Evolutionary conservation across 2,113 vertebrate genomes (phyloP).

Genomic region (Galemys pyrenaicus): DNA sequence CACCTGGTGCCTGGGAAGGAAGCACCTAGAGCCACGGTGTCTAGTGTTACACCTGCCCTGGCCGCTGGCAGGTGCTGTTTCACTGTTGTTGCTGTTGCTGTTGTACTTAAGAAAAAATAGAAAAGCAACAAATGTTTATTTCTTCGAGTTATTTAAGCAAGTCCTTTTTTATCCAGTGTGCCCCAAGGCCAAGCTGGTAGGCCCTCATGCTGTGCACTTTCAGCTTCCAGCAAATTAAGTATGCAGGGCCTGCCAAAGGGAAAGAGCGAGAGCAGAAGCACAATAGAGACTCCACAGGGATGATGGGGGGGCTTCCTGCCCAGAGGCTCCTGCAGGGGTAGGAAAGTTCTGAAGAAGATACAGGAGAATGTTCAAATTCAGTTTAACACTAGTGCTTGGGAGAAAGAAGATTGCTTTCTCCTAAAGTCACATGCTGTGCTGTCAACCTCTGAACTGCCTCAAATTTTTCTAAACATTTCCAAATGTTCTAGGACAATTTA

Average conservation of each 20-base stretch:
- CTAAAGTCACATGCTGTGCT: background rate
- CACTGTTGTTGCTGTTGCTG: background rate
- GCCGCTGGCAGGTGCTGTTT: background rate
- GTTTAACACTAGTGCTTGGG: background rate
- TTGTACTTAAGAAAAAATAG: background rate
- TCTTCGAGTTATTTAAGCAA: background rate
- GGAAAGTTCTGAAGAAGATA: background rate
- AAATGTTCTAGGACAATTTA: background rate
- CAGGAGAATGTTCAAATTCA: background rate
- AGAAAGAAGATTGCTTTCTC: background rate
- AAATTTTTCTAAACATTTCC: background rate
- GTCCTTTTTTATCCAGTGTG: background rate
- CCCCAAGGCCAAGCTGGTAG: background rate
- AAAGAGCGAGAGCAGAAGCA: background rate
- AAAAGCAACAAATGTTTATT: background rate
- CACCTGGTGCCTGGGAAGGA: background rate
- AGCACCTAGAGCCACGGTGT: accelerated
- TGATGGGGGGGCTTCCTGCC: background rate
- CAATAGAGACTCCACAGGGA: no score
- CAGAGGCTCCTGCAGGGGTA: background rate
- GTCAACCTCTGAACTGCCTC: background rate
- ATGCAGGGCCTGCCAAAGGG: background rate
- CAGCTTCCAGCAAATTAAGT: background rate
- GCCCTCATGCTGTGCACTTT: background rate
- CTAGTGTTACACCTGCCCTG: background rate